Percentiles rank a stretch among this genome's conserved stretches.
phyloP scores from a whole-genome alignment of 2,797 vertebrate species.

The Enteromius anoplus region DNA sequence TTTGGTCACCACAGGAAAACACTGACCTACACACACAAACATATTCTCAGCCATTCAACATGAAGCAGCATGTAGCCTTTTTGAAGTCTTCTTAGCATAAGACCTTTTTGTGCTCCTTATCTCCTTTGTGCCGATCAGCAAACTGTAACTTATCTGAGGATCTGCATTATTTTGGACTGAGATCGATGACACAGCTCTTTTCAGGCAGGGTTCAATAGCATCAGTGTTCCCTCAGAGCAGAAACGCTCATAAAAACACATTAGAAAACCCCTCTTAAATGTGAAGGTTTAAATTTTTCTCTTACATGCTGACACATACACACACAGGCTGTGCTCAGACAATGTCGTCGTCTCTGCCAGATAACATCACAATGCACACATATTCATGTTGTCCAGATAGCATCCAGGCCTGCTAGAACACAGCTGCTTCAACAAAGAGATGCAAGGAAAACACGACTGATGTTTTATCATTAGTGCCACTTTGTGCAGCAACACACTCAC shows the following conservation, averaged over 20 bases:
- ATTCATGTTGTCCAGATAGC: slow-evolving; percentile 70
- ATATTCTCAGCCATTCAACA: slow-evolving; percentile 68
- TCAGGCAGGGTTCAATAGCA: slow-evolving; percentile 16
- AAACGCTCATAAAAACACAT: not conserved
- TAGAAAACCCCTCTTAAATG: not conserved
- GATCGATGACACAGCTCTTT: slow-evolving; percentile 3
- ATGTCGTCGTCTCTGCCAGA: slow-evolving; percentile 61
- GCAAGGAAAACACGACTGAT: slow-evolving; percentile 72
- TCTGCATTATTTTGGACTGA: slow-evolving; percentile 8
- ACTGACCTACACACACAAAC: slow-evolving; percentile 10
- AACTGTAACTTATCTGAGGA: slow-evolving; percentile 16
- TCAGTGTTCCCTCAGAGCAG: slow-evolving; percentile 25
- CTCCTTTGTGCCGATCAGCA: slow-evolving; percentile 12
- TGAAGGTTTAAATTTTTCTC: slow-evolving; percentile 31
- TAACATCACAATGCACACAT: slow-evolving; percentile 76
- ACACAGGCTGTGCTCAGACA: slow-evolving; percentile 42
- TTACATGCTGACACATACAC: slow-evolving; percentile 38
- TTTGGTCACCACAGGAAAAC: not conserved
- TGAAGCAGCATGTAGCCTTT: slow-evolving; percentile 72
- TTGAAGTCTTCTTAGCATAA: slow-evolving; percentile 62
- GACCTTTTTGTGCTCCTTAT: slow-evolving; percentile 48
- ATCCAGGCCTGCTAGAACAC: slow-evolving; percentile 78
- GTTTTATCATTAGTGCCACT: slow-evolving; percentile 73
- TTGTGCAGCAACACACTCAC: slow-evolving; percentile 62
- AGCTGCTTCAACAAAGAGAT: slow-evolving; percentile 81